Base-by-base conservation (phyloP, 2,888 invertebrate genomes). In the Pterobdella sp. region DNA sequence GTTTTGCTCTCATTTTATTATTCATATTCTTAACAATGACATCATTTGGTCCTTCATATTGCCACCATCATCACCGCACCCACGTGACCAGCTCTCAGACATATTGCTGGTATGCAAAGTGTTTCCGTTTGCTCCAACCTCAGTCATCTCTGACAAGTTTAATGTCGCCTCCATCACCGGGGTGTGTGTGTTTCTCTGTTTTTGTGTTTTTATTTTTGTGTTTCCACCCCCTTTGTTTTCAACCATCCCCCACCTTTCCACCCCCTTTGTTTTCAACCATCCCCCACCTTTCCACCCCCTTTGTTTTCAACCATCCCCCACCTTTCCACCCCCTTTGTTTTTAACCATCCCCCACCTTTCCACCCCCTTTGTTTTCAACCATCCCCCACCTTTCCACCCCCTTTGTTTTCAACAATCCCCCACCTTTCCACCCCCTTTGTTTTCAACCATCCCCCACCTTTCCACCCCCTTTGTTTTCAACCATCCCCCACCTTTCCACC, bases 81-180 rank as follows among this genome's bases (percentile, higher is more conserved):
- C n/a, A 7, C n/a, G n/a, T 26, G 3, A 4, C 10, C 60, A 71
- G 71, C 63, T 71, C 63, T 35, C 35, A n/a, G 63, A 71, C 63
- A n/a, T 71, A 10, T 37, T 71, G 2, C 35, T 71, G 35, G 56
- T 71, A 0, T 71, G 71, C 26, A 52, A 52, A 10, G 56, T 63
- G 34, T 60, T 49, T 52, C 71, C 71, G 1, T 56, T 63, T 35
- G 31, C 35, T n/a, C 71, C 71, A 1, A 35, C 60, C 18, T 71
- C 32, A 35, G 56, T n/a, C 34, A 29, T 71, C 34, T 63, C 60
- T 60, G 63, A 60, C n/a, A 63, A 35, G 35, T 37, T 60, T 22
- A 63, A 71, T 34, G 63, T 71, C 1, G 18, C 56, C 7, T 35
- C 31, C n/a, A n/a, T 71, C 60, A 56, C 60, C 3, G 60, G 60